Conservation (phyloP, 2,797 vertebrate species). For the Sibirionetta formosa region DNA sequence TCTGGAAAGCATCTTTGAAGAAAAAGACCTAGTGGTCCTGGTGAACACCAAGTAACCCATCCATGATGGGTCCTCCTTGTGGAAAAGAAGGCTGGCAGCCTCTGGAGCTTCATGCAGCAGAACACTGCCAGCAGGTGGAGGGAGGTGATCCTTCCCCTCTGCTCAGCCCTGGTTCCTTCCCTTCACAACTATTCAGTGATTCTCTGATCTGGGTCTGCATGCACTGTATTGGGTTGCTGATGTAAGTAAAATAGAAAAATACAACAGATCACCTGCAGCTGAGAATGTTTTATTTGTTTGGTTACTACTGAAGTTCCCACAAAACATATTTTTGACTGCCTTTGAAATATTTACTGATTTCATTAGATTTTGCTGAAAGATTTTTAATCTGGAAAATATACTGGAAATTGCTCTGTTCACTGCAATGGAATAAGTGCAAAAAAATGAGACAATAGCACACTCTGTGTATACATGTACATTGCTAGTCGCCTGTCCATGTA, state of each 20-base stretch:
- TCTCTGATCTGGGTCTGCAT: not conserved
- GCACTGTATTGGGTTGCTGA: not conserved
- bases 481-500: not conserved
- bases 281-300: not conserved
- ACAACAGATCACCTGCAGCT: not conserved
- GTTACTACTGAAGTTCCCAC: not conserved
- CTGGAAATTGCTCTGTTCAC: not conserved
- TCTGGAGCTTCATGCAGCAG: not conserved
- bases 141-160: not conserved
- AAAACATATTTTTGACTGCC: not conserved
- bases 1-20: not conserved
- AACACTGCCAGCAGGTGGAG: not conserved
- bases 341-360: not conserved
- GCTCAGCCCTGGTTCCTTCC: not conserved
- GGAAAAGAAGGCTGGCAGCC: not conserved
- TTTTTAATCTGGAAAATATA: not conserved
- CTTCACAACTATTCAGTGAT: rapidly evolving
- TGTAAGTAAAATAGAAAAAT: not conserved
- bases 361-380: not conserved
- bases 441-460: not conserved
- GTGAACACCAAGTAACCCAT: not conserved
- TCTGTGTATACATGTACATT: not conserved
- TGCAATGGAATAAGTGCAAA: not conserved
- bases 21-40: not conserved
- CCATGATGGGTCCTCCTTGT: not conserved